phyloP scores from a whole-genome alignment of 2,113 vertebrate species.

The Sceloporus tristichus region DNA sequence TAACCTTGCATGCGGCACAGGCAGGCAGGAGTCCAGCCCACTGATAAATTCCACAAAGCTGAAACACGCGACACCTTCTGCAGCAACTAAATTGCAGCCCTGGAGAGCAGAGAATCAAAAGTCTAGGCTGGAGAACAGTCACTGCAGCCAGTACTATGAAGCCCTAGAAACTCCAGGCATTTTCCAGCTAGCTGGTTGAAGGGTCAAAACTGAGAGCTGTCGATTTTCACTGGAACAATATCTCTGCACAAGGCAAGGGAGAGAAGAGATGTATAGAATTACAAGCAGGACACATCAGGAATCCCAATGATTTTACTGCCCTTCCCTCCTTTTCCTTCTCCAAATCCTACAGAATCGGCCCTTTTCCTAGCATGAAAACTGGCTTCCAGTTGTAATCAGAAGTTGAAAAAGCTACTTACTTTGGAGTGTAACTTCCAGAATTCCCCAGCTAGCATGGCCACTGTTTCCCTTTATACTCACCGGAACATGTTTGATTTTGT shows the following conservation, averaged over 20 bases:
- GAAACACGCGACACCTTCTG: not conserved
- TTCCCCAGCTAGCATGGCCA: not conserved
- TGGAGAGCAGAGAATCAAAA: not conserved
- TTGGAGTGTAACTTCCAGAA: not conserved
- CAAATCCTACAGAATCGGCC: not conserved
- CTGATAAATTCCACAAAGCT: not conserved
- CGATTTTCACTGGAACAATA: not conserved
- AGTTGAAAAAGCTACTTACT: not conserved
- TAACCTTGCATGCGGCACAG: not conserved
- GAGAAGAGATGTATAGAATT: not conserved
- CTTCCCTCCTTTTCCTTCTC: not conserved
- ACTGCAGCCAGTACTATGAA: not conserved
- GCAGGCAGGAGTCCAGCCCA: not conserved
- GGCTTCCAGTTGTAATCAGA: not conserved
- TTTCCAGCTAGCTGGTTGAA: not conserved
- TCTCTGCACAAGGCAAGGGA: not conserved
- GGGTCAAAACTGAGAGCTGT: not conserved
- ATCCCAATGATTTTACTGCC: not conserved
- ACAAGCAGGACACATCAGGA: not conserved
- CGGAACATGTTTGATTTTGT: too few species aligned
- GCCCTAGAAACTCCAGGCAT: too few species aligned
- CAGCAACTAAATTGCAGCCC: conserved; percentile 7
- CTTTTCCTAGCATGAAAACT: not conserved
- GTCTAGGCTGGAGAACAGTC: not conserved
- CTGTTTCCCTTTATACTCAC: too few species aligned